Base-by-base conservation (phyloP, 1,140 invertebrate species). In the Lordiphosa mommai region DNA sequence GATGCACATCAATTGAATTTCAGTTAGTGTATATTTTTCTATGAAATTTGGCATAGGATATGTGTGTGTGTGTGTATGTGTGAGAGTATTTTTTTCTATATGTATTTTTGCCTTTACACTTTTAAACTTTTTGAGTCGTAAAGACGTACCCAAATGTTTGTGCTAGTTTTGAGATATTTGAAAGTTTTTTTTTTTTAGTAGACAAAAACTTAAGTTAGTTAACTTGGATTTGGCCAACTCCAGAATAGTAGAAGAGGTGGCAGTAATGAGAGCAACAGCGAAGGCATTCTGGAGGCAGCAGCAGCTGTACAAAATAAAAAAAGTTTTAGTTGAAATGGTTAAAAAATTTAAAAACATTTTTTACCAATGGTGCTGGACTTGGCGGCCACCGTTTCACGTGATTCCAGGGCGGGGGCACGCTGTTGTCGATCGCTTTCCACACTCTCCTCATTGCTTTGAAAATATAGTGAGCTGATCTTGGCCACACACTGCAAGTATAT, bases 401-500 rank as follows among this genome's bases (percentile, higher is more conserved):
- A 93, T 61, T 94, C 93, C 58, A 93, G 85, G 5, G 91, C 92
- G 8, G 93, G 91, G 0, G 92, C 92, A 49, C 92, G 91, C 38
- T 92, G 91, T 20, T 92, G 92, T 41, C 91, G 89, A 66, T 92
- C 92, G 9, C 94, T 94, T 65, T 94, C 93, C 3, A 95, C 93
- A 74, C 94, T 95, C 74, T 95, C 94, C 86, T 96, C 95, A 70
- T 95, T 95, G 79, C 93, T 95, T 57, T 93, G 91, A 91, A 93
- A 94, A 88, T 96, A 96, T 1, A 96, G 91, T 1, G 94, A 94
- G 2, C 94, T 94, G 84, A 96, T 95, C 23, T 94, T 96, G 4
- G 95, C 95, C 73, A 95, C 91, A 90, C 96, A 97, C 91, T 92
- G n/a, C 1, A 56, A 44, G 4, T 2, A 23, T 0, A 13, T 1